phyloP scores from a whole-genome alignment of 2,888 invertebrate species.

The Ptilodon capucinus region DNA sequence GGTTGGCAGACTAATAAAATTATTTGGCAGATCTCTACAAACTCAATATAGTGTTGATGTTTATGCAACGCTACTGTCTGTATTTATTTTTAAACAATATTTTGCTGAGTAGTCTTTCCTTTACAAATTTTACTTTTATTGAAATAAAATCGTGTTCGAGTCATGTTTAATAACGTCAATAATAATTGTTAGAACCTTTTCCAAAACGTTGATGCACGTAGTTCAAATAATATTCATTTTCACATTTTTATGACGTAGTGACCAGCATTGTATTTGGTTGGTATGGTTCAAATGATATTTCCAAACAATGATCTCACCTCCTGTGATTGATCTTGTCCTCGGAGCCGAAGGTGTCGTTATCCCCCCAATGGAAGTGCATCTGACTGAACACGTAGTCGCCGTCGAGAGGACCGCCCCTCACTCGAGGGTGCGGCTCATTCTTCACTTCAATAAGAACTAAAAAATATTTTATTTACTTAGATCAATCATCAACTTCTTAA shows the following conservation, averaged over 20 bases:
- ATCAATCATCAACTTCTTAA: too few species aligned
- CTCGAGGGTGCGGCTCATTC: constrained; percentile 76
- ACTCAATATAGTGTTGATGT: too few species aligned
- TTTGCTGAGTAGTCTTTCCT: too few species aligned
- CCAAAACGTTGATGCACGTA: neutral
- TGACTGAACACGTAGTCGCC: constrained; percentile 87
- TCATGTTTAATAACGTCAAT: too few species aligned
- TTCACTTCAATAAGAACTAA: constrained; percentile 85
- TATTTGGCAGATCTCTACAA: too few species aligned
- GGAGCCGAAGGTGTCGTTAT: constrained; percentile 89
- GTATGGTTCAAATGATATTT: constrained; percentile 4
- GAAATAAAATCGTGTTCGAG: too few species aligned
- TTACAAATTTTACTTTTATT: neutral
- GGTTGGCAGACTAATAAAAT: too few species aligned
- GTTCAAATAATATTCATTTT: neutral
- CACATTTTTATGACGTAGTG: neutral
- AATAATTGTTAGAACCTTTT: neutral
- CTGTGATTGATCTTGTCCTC: constrained; percentile 88
- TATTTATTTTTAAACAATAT: too few species aligned
- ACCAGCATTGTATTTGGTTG: neutral
- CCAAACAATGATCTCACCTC: constrained; percentile 56
- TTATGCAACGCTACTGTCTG: too few species aligned
- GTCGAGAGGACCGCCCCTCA: constrained; percentile 86
- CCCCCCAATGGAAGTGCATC: constrained; percentile 93
- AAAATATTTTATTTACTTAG: neutral